Conservation (phyloP, 2,797 vertebrate genomes). For the Apodemus agrarius region DNA sequence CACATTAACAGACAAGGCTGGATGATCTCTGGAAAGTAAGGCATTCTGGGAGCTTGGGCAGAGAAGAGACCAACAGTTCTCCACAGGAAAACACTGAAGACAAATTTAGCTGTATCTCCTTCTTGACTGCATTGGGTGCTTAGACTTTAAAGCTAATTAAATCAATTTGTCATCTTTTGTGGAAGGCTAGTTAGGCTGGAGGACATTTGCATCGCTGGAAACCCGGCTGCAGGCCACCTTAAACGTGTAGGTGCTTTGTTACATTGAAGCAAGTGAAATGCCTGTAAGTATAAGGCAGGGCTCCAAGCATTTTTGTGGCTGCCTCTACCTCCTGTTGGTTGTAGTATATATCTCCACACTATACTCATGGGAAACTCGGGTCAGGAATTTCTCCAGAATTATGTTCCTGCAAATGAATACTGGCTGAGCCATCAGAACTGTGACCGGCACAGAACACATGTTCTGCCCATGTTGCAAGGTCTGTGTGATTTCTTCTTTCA, state of each 20-base stretch:
- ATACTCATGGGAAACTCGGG: not conserved
- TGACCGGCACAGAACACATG: not conserved
- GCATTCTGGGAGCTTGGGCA: not conserved
- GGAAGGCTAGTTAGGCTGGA: constrained; percentile 45
- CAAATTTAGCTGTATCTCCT: not conserved
- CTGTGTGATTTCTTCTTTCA: not conserved
- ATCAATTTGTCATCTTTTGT: constrained; percentile 48
- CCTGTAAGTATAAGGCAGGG: not conserved
- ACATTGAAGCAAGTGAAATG: not conserved
- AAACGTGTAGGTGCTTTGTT: not conserved
- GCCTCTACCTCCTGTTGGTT: not conserved
- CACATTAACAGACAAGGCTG: fast-evolving
- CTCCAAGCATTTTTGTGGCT: not conserved
- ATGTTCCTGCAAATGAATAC: not conserved
- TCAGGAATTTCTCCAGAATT: not conserved
- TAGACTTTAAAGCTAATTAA: constrained; percentile 57
- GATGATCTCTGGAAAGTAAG: not conserved
- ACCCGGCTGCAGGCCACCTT: not conserved
- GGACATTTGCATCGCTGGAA: constrained; percentile 31
- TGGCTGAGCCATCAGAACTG: not conserved
- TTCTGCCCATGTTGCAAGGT: not conserved
- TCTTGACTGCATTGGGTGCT: not conserved
- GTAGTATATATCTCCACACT: not conserved
- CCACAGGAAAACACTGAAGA: not conserved
- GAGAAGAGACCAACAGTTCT: not conserved